A percentile compares a stretch with the other conserved stretches of the same genome.
Evolutionary conservation across 2,888 invertebrate species (phyloP).

Genomic region (Epinotia nisella): DNA sequence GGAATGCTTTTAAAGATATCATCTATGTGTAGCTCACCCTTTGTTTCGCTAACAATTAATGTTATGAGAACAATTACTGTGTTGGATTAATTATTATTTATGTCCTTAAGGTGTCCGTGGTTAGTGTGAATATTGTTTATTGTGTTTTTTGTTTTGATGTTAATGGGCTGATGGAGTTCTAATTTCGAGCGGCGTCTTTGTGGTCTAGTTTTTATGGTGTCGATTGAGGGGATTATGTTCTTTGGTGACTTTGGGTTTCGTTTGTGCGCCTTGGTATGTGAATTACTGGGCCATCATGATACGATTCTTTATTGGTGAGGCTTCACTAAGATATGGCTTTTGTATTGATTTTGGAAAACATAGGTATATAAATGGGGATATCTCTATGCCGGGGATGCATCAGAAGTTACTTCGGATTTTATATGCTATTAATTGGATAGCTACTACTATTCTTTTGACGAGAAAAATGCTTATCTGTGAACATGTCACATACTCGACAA

Average conservation of each 20-base stretch:
- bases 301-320: no score
- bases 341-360: no score
- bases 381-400: no score
- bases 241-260: not conserved
- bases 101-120: slow-evolving; percentile 46
- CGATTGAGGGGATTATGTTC: slow-evolving; percentile 1
- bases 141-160: slow-evolving; percentile 24
- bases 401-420: no score
- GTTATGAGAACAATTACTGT: slow-evolving; percentile 59
- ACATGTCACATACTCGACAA: no score
- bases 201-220: slow-evolving; percentile 13
- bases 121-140: slow-evolving; percentile 39
- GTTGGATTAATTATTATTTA: slow-evolving; percentile 64
- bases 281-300: no score
- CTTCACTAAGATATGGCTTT: no score
- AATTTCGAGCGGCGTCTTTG: slow-evolving; percentile 47
- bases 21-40: slow-evolving; percentile 58
- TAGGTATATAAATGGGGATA: no score
- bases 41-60: slow-evolving; percentile 63
- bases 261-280: no score
- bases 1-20: slow-evolving; percentile 44
- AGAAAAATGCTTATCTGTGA: no score
- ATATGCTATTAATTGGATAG: no score
- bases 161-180: slow-evolving; percentile 45
- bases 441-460: no score